Conservation (phyloP, 2,888 invertebrate species). For the Elmis aenea region DNA sequence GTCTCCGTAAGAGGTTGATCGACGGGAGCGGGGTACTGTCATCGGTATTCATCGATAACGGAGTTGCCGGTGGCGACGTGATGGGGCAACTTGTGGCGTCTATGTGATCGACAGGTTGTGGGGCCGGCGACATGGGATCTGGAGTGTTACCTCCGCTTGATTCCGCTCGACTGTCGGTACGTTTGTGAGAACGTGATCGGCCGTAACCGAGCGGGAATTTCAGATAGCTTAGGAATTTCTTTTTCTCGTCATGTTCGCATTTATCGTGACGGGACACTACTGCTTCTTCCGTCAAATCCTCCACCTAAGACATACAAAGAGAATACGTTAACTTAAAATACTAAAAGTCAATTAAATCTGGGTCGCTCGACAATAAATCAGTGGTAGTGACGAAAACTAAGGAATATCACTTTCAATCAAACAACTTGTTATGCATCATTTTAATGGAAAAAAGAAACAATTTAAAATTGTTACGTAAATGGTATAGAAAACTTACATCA, state of each 20-base stretch:
- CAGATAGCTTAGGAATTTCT: constrained; percentile 61
- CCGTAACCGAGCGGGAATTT: constrained; percentile 45
- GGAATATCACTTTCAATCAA: no score
- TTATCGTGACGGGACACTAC: constrained; percentile 68
- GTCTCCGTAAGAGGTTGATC: constrained; percentile 42
- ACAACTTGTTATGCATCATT: no score
- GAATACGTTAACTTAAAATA: no score
- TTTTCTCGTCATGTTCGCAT: constrained; percentile 75
- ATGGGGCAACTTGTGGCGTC: constrained; percentile 37
- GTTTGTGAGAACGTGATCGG: constrained; percentile 57
- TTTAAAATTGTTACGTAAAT: no score
- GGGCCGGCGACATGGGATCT: constrained; percentile 61
- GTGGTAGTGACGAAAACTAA: constrained; percentile 27
- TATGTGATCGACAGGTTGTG: constrained; percentile 47
- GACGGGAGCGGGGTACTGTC: constrained; percentile 27
- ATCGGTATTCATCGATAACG: constrained; percentile 36
- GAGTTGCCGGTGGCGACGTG: constrained; percentile 52
- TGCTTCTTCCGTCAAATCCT: constrained; percentile 76
- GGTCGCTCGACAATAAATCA: no score
- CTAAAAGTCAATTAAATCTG: no score
- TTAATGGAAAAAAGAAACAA: no score
- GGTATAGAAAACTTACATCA: constrained; percentile 45
- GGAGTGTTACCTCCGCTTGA: constrained; percentile 72
- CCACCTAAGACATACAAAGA: constrained; percentile 49
- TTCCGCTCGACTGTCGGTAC: constrained; percentile 63